Evolutionary conservation across 2,888 invertebrate species (phyloP).

Genomic region (Cantharis rustica): DNA sequence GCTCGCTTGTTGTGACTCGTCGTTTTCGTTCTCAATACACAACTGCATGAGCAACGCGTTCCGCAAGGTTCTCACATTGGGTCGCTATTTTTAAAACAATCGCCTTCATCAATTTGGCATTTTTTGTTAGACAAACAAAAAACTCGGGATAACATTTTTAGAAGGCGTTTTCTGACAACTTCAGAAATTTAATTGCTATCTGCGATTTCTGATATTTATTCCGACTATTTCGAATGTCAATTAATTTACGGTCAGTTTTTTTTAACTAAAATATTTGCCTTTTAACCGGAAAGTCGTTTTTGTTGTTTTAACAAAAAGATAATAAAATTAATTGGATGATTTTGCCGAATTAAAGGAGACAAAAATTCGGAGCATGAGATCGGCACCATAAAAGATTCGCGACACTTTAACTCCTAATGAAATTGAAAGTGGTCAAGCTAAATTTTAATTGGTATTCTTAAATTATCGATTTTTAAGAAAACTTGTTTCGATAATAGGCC

Average conservation of each 20-base stretch:
- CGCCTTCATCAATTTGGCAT: neutral
- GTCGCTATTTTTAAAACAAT: neutral
- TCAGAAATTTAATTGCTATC: neutral
- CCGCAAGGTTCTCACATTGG: neutral
- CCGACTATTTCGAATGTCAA: neutral
- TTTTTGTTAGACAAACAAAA: neutral
- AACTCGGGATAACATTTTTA: neutral
- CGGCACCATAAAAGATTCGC: constrained; percentile 27
- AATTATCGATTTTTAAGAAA: neutral
- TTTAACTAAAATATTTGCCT: neutral
- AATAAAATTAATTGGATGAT: constrained; percentile 52
- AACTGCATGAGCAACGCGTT: neutral
- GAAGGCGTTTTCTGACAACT: neutral
- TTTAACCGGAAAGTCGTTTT: constrained; percentile 44
- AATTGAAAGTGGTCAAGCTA: constrained; percentile 17
- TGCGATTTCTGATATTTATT: neutral
- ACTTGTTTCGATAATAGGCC: neutral
- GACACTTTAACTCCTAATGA: constrained; percentile 26
- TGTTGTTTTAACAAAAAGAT: constrained; percentile 26
- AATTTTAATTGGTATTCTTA: constrained; percentile 24
- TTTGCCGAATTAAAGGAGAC: constrained; percentile 34
- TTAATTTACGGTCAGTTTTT: neutral
- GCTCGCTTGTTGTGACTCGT: neutral
- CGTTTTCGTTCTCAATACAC: neutral
- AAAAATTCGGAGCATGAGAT: constrained; percentile 30